phyloP scores from a whole-genome alignment of 1,140 invertebrate species.

The Trinorchestia longiramus region DNA sequence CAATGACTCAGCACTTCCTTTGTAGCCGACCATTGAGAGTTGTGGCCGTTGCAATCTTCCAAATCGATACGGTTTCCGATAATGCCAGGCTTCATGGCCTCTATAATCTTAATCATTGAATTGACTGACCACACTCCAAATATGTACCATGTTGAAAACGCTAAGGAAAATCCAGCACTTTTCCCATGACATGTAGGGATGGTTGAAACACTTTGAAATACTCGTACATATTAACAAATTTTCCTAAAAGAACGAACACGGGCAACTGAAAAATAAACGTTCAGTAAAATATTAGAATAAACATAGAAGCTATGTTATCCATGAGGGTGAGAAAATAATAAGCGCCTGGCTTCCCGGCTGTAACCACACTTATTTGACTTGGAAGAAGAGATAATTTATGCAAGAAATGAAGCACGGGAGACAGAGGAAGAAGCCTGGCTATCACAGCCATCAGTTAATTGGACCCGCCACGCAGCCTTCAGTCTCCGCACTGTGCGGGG shows the following conservation, averaged over 20 bases:
- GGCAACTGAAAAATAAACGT: background rate
- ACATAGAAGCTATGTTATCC: background rate
- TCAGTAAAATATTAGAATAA: background rate
- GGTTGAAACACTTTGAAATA: background rate
- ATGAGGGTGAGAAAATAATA: background rate
- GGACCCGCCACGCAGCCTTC: background rate
- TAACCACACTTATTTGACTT: background rate
- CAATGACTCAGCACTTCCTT: constrained; percentile 33
- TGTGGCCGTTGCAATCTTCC: constrained; percentile 45
- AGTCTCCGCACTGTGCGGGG: background rate
- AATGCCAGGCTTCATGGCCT: background rate
- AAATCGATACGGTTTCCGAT: constrained; percentile 46
- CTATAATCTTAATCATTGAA: background rate
- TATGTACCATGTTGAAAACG: background rate
- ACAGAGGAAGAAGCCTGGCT: background rate
- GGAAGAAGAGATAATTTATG: background rate
- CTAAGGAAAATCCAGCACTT: background rate
- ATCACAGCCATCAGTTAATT: background rate
- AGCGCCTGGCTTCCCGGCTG: background rate
- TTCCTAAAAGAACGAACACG: background rate
- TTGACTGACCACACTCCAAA: background rate
- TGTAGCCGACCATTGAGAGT: constrained; percentile 2
- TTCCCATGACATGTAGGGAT: background rate
- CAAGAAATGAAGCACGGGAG: background rate
- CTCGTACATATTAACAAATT: background rate